phyloP scores from a whole-genome alignment of 2,113 vertebrate genomes.

The Pygoscelis antarcticus region DNA sequence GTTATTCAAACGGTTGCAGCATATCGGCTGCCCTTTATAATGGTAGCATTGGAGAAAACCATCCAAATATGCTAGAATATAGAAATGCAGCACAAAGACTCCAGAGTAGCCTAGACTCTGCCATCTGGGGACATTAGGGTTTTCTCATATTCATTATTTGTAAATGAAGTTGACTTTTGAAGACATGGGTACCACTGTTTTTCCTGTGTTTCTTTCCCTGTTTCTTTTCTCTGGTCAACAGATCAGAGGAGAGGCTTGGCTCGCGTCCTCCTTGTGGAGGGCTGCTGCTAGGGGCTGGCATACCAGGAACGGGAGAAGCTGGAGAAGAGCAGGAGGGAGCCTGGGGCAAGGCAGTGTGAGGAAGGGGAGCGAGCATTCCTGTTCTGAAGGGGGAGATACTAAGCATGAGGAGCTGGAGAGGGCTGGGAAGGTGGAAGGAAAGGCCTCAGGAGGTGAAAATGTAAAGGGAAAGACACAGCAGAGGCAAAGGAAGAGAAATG shows the following conservation, averaged over 20 bases:
- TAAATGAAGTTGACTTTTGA: not conserved
- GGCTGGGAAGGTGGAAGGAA: not conserved
- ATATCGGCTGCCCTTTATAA: not conserved
- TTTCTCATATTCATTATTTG: fast-evolving
- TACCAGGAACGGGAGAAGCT: not conserved
- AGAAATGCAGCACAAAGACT: not conserved
- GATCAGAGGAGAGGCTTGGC: not conserved
- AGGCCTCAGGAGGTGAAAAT: not conserved
- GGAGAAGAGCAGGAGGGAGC: not conserved
- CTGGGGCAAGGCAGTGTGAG: not conserved
- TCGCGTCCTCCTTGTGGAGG: fast-evolving
- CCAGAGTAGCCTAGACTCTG: not conserved
- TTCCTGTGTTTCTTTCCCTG: not conserved
- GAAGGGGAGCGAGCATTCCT: not conserved
- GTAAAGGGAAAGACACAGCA: not conserved
- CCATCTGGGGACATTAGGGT: fast-evolving
- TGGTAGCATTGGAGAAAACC: not conserved
- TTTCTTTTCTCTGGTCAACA: not conserved
- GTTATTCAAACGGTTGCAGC: not conserved
- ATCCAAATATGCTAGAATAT: not conserved
- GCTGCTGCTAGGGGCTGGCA: not conserved
- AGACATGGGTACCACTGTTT: fast-evolving
- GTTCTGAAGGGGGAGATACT: not conserved
- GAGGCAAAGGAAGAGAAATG: not conserved
- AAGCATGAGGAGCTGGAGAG: not conserved